These are phyloP conservation scores for Colossoma macropomum DNA, from an alignment of 2,113 vertebrate species.

Conservation along the genomic window DNA sequence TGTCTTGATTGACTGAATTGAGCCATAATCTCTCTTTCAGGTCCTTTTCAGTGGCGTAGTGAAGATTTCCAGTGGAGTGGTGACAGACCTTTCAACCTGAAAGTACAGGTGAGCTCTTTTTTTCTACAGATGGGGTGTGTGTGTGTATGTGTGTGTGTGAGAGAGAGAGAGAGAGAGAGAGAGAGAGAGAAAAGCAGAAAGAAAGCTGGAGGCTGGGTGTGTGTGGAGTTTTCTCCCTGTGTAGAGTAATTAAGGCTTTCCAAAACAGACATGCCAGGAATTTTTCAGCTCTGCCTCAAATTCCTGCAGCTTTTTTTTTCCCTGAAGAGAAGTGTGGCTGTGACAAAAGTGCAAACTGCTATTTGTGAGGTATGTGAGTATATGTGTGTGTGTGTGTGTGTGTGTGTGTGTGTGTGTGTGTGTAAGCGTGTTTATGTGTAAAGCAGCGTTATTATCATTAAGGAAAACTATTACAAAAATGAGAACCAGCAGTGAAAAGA, in stretches of 20 bases:
- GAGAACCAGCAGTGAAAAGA: too few species aligned
- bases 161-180: too few species aligned
- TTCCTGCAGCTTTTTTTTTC: constrained; percentile 47
- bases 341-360: not conserved
- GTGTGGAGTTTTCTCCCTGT: constrained; percentile 52
- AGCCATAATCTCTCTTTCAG: constrained; percentile 14
- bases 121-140: not conserved
- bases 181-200: constrained; percentile 26
- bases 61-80: not conserved
- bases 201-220: constrained; percentile 39
- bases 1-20: constrained; percentile 46
- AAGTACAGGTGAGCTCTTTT: not conserved
- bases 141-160: not conserved
- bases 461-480: too few species aligned
- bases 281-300: constrained; percentile 49
- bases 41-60: not conserved
- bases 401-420: not conserved
- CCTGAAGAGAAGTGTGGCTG: constrained; percentile 26
- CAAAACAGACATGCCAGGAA: constrained; percentile 56
- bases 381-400: not conserved
- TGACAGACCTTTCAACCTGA: constrained; percentile 22
- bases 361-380: not conserved
- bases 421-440: not conserved
- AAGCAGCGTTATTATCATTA: too few species aligned
- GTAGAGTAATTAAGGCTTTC: constrained; percentile 70